These are phyloP conservation scores for Minunthozetes semirufus DNA, from an alignment of 2,888 invertebrate species.

Conservation along the genomic window DNA sequence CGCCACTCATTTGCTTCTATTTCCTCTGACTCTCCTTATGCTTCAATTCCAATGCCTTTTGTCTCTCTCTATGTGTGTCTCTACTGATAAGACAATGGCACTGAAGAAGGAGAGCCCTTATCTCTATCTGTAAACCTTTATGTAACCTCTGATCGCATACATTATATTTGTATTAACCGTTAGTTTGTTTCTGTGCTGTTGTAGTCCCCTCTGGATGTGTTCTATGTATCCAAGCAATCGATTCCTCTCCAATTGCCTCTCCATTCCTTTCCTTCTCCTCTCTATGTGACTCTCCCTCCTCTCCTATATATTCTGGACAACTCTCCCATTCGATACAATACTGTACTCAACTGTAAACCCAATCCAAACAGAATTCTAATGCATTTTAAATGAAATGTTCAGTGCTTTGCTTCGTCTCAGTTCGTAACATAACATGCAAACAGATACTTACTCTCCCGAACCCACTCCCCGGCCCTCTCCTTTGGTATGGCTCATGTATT, in stretches of 20 bases:
- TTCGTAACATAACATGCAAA: background rate
- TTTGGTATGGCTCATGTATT: background rate
- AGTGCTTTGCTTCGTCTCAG: constrained; percentile 31
- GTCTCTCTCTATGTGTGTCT: background rate
- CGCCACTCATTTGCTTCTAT: too few relatives aligned
- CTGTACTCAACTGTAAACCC: background rate
- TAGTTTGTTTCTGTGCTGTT: background rate
- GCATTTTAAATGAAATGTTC: constrained; percentile 31
- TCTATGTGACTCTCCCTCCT: background rate
- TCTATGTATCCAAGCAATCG: constrained; percentile 13
- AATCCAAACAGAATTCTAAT: constrained; percentile 12
- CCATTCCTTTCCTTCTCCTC: background rate
- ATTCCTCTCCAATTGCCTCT: background rate
- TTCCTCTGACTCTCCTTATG: too few relatives aligned
- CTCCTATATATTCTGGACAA: background rate
- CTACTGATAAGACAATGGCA: background rate
- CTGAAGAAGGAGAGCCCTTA: background rate
- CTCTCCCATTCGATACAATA: constrained; percentile 9
- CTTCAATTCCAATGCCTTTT: background rate
- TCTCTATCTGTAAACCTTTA: background rate
- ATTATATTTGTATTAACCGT: constrained; percentile 10
- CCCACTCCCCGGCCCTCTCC: background rate
- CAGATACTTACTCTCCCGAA: background rate
- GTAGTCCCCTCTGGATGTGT: constrained; percentile 19
- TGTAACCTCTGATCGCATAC: constrained; percentile 5